Conservation (phyloP, 2,113 vertebrate species). For the Naja naja region DNA sequence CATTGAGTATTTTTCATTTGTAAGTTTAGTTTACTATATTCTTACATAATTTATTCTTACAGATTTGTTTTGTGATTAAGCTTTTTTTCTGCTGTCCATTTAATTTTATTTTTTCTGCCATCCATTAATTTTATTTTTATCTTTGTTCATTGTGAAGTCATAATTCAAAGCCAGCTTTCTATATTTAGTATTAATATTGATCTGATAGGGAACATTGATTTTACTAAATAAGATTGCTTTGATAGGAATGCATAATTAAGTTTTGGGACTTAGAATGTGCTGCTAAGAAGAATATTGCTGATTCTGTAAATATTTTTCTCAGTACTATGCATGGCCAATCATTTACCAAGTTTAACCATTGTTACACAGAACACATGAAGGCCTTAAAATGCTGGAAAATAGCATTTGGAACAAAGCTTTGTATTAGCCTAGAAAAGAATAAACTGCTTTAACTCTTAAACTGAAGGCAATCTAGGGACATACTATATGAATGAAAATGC, state of each 20-base stretch:
- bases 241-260: background rate
- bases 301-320: background rate
- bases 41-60: slow-evolving; percentile 17
- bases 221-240: background rate
- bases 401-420: background rate
- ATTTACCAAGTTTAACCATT: background rate
- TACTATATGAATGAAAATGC: background rate
- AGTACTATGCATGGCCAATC: background rate
- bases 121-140: slow-evolving; percentile 38
- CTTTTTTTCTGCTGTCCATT: background rate
- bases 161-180: slow-evolving; percentile 20
- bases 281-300: background rate
- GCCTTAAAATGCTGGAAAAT: background rate
- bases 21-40: background rate
- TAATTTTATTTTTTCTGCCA: background rate
- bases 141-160: slow-evolving; percentile 21
- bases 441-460: background rate
- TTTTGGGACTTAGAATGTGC: background rate
- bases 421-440: background rate
- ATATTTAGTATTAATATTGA: slow-evolving; percentile 13
- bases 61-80: background rate
- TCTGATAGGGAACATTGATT: slow-evolving; percentile 12
- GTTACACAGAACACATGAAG: background rate
- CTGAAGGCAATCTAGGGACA: background rate
- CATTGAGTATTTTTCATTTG: background rate